phyloP scores from a whole-genome alignment of 2,113 vertebrate species.

The Myotis davidii region DNA sequence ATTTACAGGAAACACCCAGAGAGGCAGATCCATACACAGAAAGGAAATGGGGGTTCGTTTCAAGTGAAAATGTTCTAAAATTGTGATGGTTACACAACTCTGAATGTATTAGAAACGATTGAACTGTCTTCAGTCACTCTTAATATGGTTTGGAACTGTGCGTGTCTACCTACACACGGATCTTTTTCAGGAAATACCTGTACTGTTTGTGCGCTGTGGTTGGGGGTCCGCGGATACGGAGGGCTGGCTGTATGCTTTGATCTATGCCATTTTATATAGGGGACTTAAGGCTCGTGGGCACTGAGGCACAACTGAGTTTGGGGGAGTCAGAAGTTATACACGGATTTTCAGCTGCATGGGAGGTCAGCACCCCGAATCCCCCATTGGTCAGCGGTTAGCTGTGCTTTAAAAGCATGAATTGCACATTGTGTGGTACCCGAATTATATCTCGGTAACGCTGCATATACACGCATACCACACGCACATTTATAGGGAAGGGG shows the following conservation, averaged over 20 bases:
- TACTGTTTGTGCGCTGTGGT: not conserved
- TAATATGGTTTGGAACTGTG: not conserved
- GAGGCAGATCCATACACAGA: not conserved
- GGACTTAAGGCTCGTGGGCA: not conserved
- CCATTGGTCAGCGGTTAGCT: not conserved
- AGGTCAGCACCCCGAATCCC: not conserved
- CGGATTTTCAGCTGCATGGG: not conserved
- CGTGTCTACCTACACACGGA: not conserved
- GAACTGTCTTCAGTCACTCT: not conserved
- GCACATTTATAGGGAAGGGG: not conserved
- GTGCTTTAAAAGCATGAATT: not conserved
- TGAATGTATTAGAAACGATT: not conserved
- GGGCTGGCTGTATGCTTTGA: not conserved
- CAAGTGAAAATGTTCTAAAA: not conserved
- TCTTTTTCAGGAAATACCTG: not conserved
- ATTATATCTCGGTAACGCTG: not conserved
- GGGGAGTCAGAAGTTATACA: too few relatives aligned
- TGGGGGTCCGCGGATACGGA: not conserved
- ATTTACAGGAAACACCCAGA: not conserved
- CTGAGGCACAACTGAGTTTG: not conserved
- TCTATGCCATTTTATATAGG: not conserved
- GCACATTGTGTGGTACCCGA: not conserved
- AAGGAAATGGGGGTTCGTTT: not conserved
- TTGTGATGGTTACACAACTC: not conserved
- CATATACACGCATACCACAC: not conserved